Base-by-base conservation (phyloP, 1,140 invertebrate species). In the Atopsyche davidsoni region DNA sequence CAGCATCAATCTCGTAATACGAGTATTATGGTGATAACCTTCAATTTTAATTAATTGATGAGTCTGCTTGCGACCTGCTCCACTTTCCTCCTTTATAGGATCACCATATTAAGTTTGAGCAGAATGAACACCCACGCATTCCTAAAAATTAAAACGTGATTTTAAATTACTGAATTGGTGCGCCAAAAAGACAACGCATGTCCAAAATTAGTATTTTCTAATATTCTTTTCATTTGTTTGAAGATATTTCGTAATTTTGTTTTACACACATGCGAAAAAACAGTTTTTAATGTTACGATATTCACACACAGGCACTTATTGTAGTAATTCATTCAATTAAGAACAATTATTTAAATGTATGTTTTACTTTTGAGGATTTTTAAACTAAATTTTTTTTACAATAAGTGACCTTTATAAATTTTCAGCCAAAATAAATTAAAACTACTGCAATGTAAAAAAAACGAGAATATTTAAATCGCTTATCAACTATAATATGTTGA, bases 371-470 rank as follows among this genome's bases (percentile, higher is more conserved):
- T 14, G n/a, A 36, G 4, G 7, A n/a, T 28, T 7, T 28, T 7
- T n/a, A 28, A 28, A 28, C 7, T 28, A 28, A n/a, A 7, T 9
- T 28, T 7, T 28, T 28, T 28, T 9, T 34, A 16, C 9, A 14
- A 14, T 38, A 4, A 3, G 4, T 25, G 4, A 25, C 7, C 21
- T 25, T 42, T n/a, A n/a, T n/a, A n/a, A 14, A 24, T 25, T n/a
- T 39, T 39, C 11, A 19, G 6, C 18, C 21, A 3, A 19, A 16
- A 16, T 19, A 42, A 25, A 25, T 42, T 25, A 25, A 16, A 7
- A 16, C 14, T 42, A 42, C 40, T 25, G 31, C 40, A 25, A 25
- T 14, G 11, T 16, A 42, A 42, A 42, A 13, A 42, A 7, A 3
- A 14, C 14, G 22, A 25, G 31, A 22, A 25, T 42, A 42, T 42